phyloP scores from a whole-genome alignment of 2,888 invertebrate species.

The Lycaena phlaeas region DNA sequence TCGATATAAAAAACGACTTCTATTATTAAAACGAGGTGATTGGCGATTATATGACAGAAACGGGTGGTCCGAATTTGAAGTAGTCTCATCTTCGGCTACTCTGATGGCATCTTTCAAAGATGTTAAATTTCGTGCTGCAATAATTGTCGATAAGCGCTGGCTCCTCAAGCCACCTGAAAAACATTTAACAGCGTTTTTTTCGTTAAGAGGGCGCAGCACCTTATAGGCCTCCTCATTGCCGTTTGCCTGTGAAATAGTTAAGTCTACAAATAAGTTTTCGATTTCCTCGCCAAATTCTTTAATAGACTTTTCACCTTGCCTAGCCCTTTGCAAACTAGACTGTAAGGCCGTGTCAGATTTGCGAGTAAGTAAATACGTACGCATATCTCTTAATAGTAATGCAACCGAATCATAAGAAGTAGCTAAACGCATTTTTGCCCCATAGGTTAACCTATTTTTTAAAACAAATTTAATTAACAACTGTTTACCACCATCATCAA shows the following conservation, averaged over 20 bases:
- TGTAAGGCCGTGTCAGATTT: conserved; percentile 14
- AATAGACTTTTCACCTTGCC: conserved; percentile 11
- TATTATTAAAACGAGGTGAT: too few relatives aligned
- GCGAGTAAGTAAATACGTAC: conserved; percentile 11
- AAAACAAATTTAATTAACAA: conserved; percentile 17
- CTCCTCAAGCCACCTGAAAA: conserved; percentile 19
- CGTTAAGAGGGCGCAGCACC: conserved; percentile 18
- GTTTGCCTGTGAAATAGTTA: conserved; percentile 21
- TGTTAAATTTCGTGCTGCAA: conserved; percentile 14
- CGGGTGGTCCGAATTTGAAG: neutral
- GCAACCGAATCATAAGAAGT: neutral
- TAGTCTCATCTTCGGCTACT: conserved; percentile 13
- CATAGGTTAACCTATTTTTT: conserved; percentile 14
- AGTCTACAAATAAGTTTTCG: conserved; percentile 16
- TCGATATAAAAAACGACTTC: too few relatives aligned
- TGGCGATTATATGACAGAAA: too few relatives aligned
- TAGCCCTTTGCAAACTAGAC: conserved; percentile 1
- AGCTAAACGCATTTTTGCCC: conserved; percentile 12
- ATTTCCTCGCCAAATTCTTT: conserved; percentile 13
- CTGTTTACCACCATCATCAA: conserved; percentile 3
- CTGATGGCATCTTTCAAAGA: conserved; percentile 14
- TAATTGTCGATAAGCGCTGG: conserved; percentile 16
- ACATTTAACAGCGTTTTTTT: conserved; percentile 18
- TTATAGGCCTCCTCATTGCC: conserved; percentile 12
- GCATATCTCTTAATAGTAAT: conserved; percentile 11